A percentile compares a stretch with the other conserved stretches of the same genome.
Conservation (phyloP, 1,140 invertebrate genomes). For the Lepidostoma basale region DNA sequence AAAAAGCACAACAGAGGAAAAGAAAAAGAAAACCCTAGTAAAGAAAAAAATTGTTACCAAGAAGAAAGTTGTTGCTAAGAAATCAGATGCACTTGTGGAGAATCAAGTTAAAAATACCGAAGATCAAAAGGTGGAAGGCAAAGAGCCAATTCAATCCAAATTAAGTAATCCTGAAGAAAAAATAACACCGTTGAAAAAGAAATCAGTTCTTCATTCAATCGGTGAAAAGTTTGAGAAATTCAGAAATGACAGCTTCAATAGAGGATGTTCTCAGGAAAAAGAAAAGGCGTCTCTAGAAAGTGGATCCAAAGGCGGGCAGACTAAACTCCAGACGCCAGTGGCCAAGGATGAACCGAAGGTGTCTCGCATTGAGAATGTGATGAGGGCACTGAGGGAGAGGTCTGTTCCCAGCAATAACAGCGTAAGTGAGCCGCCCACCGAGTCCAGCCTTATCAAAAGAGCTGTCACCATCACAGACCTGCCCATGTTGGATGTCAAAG, state of each 20-base stretch:
- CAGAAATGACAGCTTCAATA: constrained; percentile 52
- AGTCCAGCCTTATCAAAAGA: constrained; percentile 68
- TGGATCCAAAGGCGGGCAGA: constrained; percentile 39
- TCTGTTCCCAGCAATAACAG: constrained; percentile 62
- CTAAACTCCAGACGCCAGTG: constrained; percentile 44
- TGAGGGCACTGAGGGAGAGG: constrained; percentile 65
- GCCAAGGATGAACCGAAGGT: constrained; percentile 48
- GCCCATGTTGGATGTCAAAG: constrained; percentile 54
- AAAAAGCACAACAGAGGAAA: constrained; percentile 51
- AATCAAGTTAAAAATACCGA: neutral
- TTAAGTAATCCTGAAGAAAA: constrained; percentile 57
- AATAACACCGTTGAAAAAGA: constrained; percentile 59
- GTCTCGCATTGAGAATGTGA: constrained; percentile 58
- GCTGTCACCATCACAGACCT: constrained; percentile 73
- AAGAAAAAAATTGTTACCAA: constrained; percentile 57
- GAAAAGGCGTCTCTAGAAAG: constrained; percentile 45
- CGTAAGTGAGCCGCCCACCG: constrained; percentile 59
- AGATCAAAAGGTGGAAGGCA: neutral
- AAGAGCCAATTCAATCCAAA: constrained; percentile 1
- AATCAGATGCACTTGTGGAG: constrained; percentile 44
- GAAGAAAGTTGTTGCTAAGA: constrained; percentile 46
- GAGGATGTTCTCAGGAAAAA: constrained; percentile 58
- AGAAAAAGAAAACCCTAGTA: constrained; percentile 53
- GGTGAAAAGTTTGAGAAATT: constrained; percentile 73
- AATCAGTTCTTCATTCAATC: constrained; percentile 65